phyloP scores from a whole-genome alignment of 2,888 invertebrate species.

The Hypselothyrea guttata region DNA sequence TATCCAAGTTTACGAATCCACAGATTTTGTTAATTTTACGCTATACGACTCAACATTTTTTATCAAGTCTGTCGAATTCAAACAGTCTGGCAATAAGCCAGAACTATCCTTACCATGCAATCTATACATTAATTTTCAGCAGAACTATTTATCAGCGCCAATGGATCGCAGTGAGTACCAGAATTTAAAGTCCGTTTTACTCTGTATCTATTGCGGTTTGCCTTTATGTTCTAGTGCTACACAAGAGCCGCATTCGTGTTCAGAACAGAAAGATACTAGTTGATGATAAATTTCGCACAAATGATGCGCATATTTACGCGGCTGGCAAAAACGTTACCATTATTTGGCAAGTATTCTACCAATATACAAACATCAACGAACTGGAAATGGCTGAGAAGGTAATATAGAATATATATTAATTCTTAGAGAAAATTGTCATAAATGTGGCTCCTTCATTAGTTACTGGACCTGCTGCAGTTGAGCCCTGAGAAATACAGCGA shows the following conservation, averaged over 20 bases:
- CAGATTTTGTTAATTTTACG: conserved; percentile 32
- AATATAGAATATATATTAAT: too few species aligned
- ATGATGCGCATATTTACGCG: conserved; percentile 64
- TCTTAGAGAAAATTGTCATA: too few species aligned
- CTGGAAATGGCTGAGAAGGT: conserved; percentile 73
- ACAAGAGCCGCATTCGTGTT: conserved; percentile 17
- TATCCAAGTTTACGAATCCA: conserved; percentile 27
- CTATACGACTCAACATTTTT: conserved; percentile 8
- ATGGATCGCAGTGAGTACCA: conserved; percentile 19
- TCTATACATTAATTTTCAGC: conserved; percentile 68
- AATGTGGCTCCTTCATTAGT: conserved; percentile 35
- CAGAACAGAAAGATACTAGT: conserved; percentile 43
- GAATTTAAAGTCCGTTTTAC: too few species aligned
- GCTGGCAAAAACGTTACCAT: conserved; percentile 54
- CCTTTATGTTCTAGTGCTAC: neutral
- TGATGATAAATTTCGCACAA: conserved; percentile 58
- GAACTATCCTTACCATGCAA: conserved; percentile 48
- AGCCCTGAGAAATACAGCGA: neutral
- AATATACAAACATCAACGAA: conserved; percentile 48
- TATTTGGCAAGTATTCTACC: conserved; percentile 47
- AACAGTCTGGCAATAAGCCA: conserved; percentile 2
- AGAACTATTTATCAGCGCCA: conserved; percentile 16
- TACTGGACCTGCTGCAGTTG: conserved; percentile 47
- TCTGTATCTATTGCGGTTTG: neutral
- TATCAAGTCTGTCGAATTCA: conserved; percentile 57